Conservation (phyloP, 2,888 invertebrate genomes). For the Carabus problematicus region DNA sequence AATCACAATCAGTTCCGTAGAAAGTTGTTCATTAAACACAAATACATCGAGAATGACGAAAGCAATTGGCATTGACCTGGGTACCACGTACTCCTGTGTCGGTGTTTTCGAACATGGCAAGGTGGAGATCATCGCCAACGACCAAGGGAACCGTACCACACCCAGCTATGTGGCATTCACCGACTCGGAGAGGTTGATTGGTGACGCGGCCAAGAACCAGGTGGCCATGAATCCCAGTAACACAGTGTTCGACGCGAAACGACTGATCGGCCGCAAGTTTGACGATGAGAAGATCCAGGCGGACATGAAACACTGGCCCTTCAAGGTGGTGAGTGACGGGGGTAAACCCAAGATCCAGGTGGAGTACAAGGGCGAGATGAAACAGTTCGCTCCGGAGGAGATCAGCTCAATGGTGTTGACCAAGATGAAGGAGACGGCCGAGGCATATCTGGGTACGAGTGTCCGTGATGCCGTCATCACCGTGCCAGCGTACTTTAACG, state of each 20-base stretch:
- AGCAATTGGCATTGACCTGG: slow-evolving; percentile 82
- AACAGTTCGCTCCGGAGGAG: slow-evolving; percentile 73
- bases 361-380: slow-evolving; percentile 69
- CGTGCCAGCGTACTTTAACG: slow-evolving; percentile 80
- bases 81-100: slow-evolving; percentile 87
- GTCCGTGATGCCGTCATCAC: slow-evolving; percentile 79
- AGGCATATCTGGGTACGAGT: slow-evolving; percentile 68
- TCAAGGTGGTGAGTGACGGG: slow-evolving; percentile 68
- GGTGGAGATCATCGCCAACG: slow-evolving; percentile 75
- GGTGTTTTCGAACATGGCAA: slow-evolving; percentile 84
- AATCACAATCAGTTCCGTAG: neutral
- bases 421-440: slow-evolving; percentile 71
- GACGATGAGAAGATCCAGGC: slow-evolving; percentile 72
- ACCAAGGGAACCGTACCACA: slow-evolving; percentile 75
- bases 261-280: slow-evolving; percentile 70
- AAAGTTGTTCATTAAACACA: too few species aligned
- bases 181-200: slow-evolving; percentile 69
- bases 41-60: slow-evolving; percentile 51
- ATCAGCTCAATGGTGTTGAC: slow-evolving; percentile 72
- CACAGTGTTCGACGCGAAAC: slow-evolving; percentile 72
- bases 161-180: slow-evolving; percentile 76
- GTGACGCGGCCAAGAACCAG: slow-evolving; percentile 72
- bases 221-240: slow-evolving; percentile 74
- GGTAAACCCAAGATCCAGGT: slow-evolving; percentile 70
- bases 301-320: slow-evolving; percentile 83